Evolutionary conservation across 2,113 vertebrate species (phyloP), one percentile per base, ranked within the genome.

Genomic region (Melanostigma gelatinosum): DNA sequence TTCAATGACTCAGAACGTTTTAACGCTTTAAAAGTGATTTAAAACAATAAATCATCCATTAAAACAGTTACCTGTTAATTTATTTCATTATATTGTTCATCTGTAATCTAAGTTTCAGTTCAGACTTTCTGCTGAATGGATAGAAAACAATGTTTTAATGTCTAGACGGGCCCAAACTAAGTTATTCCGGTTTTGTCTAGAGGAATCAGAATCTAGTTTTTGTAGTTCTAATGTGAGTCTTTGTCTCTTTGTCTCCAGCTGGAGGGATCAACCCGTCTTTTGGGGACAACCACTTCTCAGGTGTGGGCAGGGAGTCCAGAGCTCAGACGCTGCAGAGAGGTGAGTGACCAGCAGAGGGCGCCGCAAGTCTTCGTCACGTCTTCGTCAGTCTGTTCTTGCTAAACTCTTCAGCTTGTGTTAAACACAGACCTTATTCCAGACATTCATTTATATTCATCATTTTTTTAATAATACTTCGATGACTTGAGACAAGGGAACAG

Each of bases 301-400:
- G 95, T 6, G 80, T 96, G 72, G 98, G 97, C 15, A 96, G 96
- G 69, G 97, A 97, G 92, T 99, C 98, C 1, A 91, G 97, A 77
- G 97, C 97, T 1, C 96, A 97, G 90, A 99, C 98, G 0, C 94
- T 99, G 32, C 96, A 97, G 88, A 98, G 96, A 38, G 98, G 98
- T 99, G 95, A 94, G 93, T 65, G 48, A n/a, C 44, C 87, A 88
- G 75, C 75, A 75, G 84, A n/a, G 62, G 84, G 82, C 70, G 67
- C 58, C 50, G 2, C 65, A 4, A 2, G 15, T 4, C 42, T 27
- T 16, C 58, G 9, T 5, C 9, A 50, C 15, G 46, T 50, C 36
- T 38, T 7, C 36, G 36, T 8, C 36, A 38, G 36, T 7, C 36
- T 32, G 32, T 32, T 4, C 32, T 32, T 32, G 4, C 32, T 32